A percentile compares a stretch with the other conserved stretches of the same genome.
phyloP scores from a whole-genome alignment of 2,797 vertebrate species.

The Pangasius mekongensis region DNA sequence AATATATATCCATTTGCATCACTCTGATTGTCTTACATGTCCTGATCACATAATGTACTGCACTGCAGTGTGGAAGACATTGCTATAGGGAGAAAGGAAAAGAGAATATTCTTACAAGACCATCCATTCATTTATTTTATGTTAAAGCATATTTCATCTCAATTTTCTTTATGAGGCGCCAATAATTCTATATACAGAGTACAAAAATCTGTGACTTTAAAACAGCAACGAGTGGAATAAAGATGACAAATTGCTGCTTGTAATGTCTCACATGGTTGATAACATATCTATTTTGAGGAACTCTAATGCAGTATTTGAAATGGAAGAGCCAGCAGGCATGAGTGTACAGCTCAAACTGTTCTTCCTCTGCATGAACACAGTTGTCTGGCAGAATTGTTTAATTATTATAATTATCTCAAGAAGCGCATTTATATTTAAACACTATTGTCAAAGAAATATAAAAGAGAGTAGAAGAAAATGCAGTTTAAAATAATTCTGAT shows the following conservation, averaged over 20 bases:
- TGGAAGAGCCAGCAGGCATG: constrained; percentile 23
- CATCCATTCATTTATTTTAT: not conserved
- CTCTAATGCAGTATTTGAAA: constrained; percentile 24
- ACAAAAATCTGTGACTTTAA: not conserved
- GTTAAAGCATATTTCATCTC: not conserved
- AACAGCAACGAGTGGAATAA: not conserved
- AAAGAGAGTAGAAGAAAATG: not conserved
- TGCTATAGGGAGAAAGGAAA: not conserved
- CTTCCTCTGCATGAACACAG: constrained; percentile 38
- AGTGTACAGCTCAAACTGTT: constrained; percentile 29
- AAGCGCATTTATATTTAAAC: constrained; percentile 37
- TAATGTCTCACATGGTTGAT: constrained; percentile 29
- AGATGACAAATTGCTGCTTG: constrained; percentile 10
- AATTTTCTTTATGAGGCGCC: not conserved
- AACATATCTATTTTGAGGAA: constrained; percentile 40
- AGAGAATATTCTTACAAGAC: not conserved
- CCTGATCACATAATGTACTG: not conserved
- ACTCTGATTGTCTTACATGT: not conserved
- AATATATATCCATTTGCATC: too few species aligned
- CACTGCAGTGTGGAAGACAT: not conserved
- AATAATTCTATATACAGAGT: not conserved
- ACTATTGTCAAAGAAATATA: constrained; percentile 23
- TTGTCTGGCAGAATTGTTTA: constrained; percentile 38
- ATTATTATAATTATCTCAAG: constrained; percentile 36
- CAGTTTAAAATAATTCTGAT: not conserved